phyloP scores from a whole-genome alignment of 2,797 vertebrate genomes.

The Euphonia xanthogaster region DNA sequence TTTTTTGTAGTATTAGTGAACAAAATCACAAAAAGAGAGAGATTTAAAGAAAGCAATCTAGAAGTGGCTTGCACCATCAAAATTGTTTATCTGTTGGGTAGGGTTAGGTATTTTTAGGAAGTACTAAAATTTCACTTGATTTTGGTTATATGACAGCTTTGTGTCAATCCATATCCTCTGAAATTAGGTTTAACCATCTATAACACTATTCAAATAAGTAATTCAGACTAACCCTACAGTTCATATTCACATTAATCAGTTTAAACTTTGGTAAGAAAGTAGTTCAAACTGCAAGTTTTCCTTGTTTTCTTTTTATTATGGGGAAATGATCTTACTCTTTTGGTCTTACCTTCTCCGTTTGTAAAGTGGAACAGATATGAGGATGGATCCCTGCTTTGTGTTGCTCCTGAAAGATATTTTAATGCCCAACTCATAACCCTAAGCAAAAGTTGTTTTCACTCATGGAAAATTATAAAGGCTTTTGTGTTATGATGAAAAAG shows the following conservation, averaged over 20 bases:
- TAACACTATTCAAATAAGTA: not conserved
- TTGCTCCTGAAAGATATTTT: not conserved
- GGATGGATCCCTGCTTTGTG: not conserved
- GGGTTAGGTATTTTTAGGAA: not conserved
- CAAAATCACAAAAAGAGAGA: not conserved
- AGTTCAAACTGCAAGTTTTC: not conserved
- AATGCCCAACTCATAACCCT: not conserved
- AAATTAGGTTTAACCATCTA: not conserved
- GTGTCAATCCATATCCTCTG: not conserved
- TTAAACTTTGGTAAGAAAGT: not conserved
- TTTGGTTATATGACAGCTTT: not conserved
- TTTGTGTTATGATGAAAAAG: not conserved
- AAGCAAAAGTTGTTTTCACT: not conserved
- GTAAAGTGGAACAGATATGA: not conserved
- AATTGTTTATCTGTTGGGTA: not conserved
- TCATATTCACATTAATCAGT: not conserved
- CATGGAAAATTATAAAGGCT: not conserved
- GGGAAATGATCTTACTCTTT: not conserved
- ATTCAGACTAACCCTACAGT: not conserved
- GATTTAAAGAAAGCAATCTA: not conserved
- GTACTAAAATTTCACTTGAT: not conserved
- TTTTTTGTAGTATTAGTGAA: not conserved
- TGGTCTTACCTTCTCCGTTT: not conserved
- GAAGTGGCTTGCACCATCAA: not conserved
- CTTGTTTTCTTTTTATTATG: not conserved